Base-by-base conservation (phyloP, 2,888 invertebrate species). In the Unio delphinus region DNA sequence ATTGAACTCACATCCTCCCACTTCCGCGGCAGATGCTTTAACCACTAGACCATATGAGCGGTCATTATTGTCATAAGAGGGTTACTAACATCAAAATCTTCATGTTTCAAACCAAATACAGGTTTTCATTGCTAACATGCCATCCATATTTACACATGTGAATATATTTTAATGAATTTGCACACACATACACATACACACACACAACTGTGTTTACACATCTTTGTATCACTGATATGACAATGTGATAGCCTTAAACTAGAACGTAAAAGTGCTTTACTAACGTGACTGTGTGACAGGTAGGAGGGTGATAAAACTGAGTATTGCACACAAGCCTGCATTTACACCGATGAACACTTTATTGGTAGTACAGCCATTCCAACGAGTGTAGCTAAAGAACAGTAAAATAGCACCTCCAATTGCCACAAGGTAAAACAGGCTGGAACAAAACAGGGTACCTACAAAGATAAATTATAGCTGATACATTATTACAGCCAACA, bases 301-400 rank as follows among this genome's bases (percentile, higher is more conserved):
- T 61, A 90, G 80, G 5, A 89, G 76, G 17, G 91, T 89, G 59
- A 91, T 75, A 68, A 90, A 78, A 8, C 89, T 85, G 58, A 90
- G 80, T 8, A 91, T 34, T 20, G 89, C 73, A 77, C 90, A 91
- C 0, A 90, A 82, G 11, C 86, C 87, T 15, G 86, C 85, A 78
- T 90, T 91, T 67, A 90, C 80, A 18, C 89, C 85, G 30, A 91
- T 89, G 70, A 91, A 90, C 56, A 90, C 84, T 72, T 89, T 89
- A 80, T 91, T 91, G 63, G 86, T 85, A 20, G 75, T 73, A 72
- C 91, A 91, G 34, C 86, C 86, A 54, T 86, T 79, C 17, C 78
- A 75, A 15, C 82, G 78, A 7, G 90, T 89, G 78, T 88, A 90
- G 78, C 83, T 88, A 65, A 88, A 77, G 72, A 87, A 89, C 30